phyloP scores from a whole-genome alignment of 2,888 invertebrate species.

The Bursaphelenchus okinawaensis region DNA sequence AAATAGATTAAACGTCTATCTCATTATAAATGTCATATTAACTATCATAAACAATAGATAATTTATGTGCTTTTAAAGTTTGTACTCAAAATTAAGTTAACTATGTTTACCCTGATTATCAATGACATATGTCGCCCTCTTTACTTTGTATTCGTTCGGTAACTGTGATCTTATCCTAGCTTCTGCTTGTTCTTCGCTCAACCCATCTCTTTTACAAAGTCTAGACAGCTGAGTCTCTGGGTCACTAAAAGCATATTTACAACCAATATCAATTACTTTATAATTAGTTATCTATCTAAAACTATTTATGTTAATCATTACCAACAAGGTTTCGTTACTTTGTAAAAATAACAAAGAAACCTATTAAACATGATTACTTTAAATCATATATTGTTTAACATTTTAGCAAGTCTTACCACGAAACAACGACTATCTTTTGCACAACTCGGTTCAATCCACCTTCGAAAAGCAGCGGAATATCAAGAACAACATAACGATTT shows the following conservation, averaged over 20 bases:
- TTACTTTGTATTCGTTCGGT: conserved; percentile 30
- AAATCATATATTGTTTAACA: not conserved
- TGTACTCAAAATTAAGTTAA: not conserved
- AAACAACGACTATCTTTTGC: conserved; percentile 44
- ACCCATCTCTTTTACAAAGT: conserved; percentile 39
- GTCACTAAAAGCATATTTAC: conserved; percentile 33
- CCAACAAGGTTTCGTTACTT: too few relatives aligned
- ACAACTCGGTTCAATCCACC: conserved; percentile 41
- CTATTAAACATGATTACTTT: too few relatives aligned
- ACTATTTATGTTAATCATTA: too few relatives aligned
- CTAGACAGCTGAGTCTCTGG: conserved; percentile 42
- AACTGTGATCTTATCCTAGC: conserved; percentile 45
- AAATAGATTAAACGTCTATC: too few relatives aligned
- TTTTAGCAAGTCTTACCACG: conserved; percentile 34
- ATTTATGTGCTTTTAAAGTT: too few relatives aligned
- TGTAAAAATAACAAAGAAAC: too few relatives aligned
- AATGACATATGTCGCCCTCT: conserved; percentile 37
- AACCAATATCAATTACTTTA: too few relatives aligned
- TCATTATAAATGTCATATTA: too few relatives aligned
- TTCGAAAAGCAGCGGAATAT: conserved; percentile 51
- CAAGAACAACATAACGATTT: conserved; percentile 39
- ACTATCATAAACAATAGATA: too few relatives aligned
- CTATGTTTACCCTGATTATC: conserved; percentile 41
- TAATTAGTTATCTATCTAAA: too few relatives aligned
- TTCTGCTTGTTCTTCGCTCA: conserved; percentile 37